phyloP scores from a whole-genome alignment of 2,888 invertebrate genomes.

The Apoda limacodes region DNA sequence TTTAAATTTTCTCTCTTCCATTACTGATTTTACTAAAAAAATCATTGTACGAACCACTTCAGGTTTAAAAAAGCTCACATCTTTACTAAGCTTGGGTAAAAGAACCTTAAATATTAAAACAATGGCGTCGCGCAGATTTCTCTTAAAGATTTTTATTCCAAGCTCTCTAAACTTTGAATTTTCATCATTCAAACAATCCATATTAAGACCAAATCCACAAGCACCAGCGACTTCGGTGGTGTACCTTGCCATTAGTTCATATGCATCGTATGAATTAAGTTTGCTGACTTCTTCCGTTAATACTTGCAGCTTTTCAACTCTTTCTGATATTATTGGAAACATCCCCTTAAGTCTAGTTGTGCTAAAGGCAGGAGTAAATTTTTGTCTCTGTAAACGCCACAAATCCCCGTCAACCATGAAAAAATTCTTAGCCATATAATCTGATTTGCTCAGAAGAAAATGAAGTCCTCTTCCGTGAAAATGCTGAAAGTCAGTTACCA shows the following conservation, averaged over 20 bases:
- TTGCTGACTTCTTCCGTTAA: slow-evolving; percentile 35
- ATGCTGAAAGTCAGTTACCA: slow-evolving; percentile 42
- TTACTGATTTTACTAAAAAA: slow-evolving; percentile 34
- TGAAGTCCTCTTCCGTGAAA: slow-evolving; percentile 46
- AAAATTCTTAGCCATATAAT: slow-evolving; percentile 47
- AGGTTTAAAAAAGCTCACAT: slow-evolving; percentile 36
- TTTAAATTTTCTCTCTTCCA: slow-evolving; percentile 39
- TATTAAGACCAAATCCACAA: slow-evolving; percentile 53
- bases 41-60: slow-evolving; percentile 38
- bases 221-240: slow-evolving; percentile 57
- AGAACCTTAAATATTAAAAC: slow-evolving; percentile 34
- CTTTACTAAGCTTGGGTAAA: slow-evolving; percentile 46
- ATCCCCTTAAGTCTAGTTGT: slow-evolving; percentile 51
- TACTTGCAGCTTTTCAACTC: slow-evolving; percentile 44
- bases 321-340: slow-evolving; percentile 50
- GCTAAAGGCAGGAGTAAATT: slow-evolving; percentile 52
- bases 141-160: slow-evolving; percentile 46
- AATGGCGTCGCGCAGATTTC: slow-evolving; percentile 35
- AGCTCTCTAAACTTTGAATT: slow-evolving; percentile 48
- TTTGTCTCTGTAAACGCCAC: slow-evolving; percentile 48
- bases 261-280: slow-evolving; percentile 39
- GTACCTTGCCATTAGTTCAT: slow-evolving; percentile 55
- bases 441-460: slow-evolving; percentile 39
- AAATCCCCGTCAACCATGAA: slow-evolving; percentile 54
- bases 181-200: slow-evolving; percentile 43